Percentiles rank a stretch among this genome's conserved stretches.
Conservation (phyloP, 2,888 invertebrate species). For the Netelia virgata region DNA sequence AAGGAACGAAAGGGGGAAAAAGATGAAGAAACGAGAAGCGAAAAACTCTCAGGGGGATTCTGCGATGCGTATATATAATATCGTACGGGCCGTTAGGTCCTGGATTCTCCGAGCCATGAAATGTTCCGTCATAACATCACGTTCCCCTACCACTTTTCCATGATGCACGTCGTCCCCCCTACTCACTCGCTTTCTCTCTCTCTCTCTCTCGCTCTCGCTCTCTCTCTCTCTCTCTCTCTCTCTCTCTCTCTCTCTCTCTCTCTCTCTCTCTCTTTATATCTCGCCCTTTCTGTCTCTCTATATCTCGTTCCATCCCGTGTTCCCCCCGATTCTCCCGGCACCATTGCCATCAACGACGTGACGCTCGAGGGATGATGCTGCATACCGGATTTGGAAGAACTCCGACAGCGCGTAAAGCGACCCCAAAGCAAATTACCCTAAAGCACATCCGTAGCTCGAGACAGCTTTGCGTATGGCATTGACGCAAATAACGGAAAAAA, state of each 20-base stretch:
- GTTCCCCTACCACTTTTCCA: slow-evolving; percentile 74
- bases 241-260: slow-evolving; percentile 23
- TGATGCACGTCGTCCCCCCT: slow-evolving; percentile 74
- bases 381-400: slow-evolving; percentile 67
- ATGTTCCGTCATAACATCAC: slow-evolving; percentile 83
- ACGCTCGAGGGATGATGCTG: slow-evolving; percentile 68
- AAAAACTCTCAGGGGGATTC: slow-evolving; percentile 66
- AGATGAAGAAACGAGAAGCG: slow-evolving; percentile 68
- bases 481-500: slow-evolving; percentile 46
- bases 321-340: slow-evolving; percentile 64
- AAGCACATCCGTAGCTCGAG: slow-evolving; percentile 61
- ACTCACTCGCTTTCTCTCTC: slow-evolving; percentile 68
- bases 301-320: slow-evolving; percentile 46
- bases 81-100: slow-evolving; percentile 82
- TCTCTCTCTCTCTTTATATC: slow-evolving; percentile 31
- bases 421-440: slow-evolving; percentile 68
- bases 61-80: slow-evolving; percentile 76
- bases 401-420: slow-evolving; percentile 56
- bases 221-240: slow-evolving; percentile 20
- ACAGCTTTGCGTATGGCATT: slow-evolving; percentile 37
- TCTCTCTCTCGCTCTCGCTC: slow-evolving; percentile 43
- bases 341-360: slow-evolving; percentile 69
- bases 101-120: slow-evolving; percentile 82
- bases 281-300: slow-evolving; percentile 15
- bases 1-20: slow-evolving; percentile 65